phyloP scores from a whole-genome alignment of 2,113 vertebrate species.

The Otis tarda region DNA sequence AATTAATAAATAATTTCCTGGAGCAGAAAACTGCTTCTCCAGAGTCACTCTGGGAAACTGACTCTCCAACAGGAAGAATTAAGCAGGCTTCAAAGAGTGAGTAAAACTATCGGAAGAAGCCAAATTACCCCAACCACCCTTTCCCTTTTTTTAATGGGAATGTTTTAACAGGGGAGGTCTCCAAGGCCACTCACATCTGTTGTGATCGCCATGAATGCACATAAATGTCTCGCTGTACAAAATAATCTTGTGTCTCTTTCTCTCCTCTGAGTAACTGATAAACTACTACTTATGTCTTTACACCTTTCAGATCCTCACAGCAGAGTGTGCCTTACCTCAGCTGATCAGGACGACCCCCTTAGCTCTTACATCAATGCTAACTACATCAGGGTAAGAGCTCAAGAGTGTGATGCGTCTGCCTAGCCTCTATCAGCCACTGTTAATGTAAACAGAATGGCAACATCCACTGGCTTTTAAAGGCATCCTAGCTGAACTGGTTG shows the following conservation, averaged over 20 bases:
- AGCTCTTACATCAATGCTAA: conserved; percentile 96
- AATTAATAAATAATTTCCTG: conserved; percentile 12
- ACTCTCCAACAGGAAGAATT: background rate
- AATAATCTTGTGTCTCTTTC: background rate
- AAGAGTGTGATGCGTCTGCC: background rate
- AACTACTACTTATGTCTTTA: conserved; percentile 29
- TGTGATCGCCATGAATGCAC: background rate
- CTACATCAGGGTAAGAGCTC: conserved; percentile 89
- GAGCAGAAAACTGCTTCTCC: conserved; percentile 9
- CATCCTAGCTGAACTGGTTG: background rate
- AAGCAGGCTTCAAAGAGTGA: background rate
- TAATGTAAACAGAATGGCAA: background rate
- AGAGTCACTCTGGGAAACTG: background rate
- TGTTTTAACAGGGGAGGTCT: background rate
- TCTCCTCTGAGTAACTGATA: background rate
- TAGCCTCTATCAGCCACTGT: background rate
- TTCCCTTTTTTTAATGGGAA: background rate
- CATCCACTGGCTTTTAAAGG: background rate
- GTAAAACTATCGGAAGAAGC: background rate
- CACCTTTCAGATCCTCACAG: conserved; percentile 91
- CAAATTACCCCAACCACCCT: background rate
- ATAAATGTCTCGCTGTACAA: background rate
- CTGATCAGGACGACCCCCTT: conserved; percentile 91
- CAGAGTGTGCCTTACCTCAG: conserved; percentile 92
- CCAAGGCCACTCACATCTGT: background rate